Evolutionary conservation across 2,797 vertebrate genomes (phyloP), one percentile per base, ranked within the genome.

Genomic region (Ctenochaetus hawaiiensis): DNA sequence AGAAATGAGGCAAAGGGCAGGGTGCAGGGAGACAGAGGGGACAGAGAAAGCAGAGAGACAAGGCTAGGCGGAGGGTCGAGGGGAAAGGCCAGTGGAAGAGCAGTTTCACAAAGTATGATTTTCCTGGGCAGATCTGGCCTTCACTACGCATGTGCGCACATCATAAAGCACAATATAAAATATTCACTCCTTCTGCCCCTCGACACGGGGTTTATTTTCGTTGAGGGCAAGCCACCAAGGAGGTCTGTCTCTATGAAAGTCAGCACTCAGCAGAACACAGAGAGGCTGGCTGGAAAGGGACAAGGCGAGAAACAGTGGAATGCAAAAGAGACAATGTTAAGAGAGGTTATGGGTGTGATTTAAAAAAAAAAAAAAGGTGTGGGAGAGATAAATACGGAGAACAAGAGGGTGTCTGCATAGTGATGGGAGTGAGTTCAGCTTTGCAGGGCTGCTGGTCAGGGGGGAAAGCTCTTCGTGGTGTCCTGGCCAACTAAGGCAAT

Each of bases 181-280:
- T 94, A 94, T 94, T 94, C 85, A 94, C 81, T 88, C 76, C 81
- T 87, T 90, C 92, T 92, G 88, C 89, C 83, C 86, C 85, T 74
- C 71, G 72, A 93, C 90, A 84, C 78, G 0, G 72, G 77, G 88
- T 88, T 93, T 91, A 92, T 92, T 92, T 93, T 91, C 0, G 86
- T 81, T 82, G 70, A 88, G 80, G 80, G 64, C 68, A 72, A 86
- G 76, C 49, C 85, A 87, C 85, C 54, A 7, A 77, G 56, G 81
- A 87, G 80, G 78, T 59, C 74, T 54, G 74, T 51, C 54, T 81
- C 75, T 60, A 71, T 54, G 64, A 83, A 89, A 90, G 83, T 84
- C 80, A 79, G 78, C 79, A 80, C 78, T 91, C 87, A 91, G 88
- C 87, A 83, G 81, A 85, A 88, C 65, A 20, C 53, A 10, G 57